phyloP scores from a whole-genome alignment of 2,888 invertebrate species.

The Stegophylla sp. region DNA sequence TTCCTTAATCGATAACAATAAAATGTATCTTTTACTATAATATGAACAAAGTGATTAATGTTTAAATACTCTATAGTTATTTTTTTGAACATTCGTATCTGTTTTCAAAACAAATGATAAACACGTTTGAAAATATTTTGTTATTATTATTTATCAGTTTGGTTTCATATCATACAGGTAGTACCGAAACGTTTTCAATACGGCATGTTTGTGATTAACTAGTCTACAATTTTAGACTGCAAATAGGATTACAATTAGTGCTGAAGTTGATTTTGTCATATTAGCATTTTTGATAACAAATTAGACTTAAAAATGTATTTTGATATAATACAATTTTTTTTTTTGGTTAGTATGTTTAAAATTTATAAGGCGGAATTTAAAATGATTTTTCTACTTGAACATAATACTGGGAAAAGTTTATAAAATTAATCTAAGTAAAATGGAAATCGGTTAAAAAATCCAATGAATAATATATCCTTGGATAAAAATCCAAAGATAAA shows the following conservation, averaged over 20 bases:
- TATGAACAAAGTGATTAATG: not conserved
- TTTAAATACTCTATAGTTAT: not conserved
- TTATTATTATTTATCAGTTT: slow-evolving; percentile 1
- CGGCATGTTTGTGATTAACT: not conserved
- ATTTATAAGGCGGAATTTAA: too few species aligned
- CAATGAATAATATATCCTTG: too few species aligned
- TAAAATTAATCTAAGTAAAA: too few species aligned
- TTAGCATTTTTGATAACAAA: not conserved
- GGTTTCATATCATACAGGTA: not conserved
- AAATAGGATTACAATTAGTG: not conserved
- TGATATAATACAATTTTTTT: not conserved
- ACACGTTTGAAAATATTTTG: slow-evolving; percentile 37
- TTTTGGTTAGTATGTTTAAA: not conserved
- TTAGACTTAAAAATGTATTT: not conserved
- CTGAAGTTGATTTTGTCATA: not conserved
- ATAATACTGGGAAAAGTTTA: too few species aligned
- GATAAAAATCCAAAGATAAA: too few species aligned
- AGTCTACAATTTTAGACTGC: not conserved
- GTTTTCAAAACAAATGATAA: slow-evolving; percentile 31
- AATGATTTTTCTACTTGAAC: too few species aligned
- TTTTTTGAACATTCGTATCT: slow-evolving; percentile 3
- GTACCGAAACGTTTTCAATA: slow-evolving; percentile 13
- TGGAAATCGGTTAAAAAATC: too few species aligned
- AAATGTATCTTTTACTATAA: not conserved
- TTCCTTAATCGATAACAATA: slow-evolving; percentile 23